Percentiles rank a stretch among this genome's conserved stretches.
Conservation (phyloP, 2,888 invertebrate species). For the Tachina lurida region DNA sequence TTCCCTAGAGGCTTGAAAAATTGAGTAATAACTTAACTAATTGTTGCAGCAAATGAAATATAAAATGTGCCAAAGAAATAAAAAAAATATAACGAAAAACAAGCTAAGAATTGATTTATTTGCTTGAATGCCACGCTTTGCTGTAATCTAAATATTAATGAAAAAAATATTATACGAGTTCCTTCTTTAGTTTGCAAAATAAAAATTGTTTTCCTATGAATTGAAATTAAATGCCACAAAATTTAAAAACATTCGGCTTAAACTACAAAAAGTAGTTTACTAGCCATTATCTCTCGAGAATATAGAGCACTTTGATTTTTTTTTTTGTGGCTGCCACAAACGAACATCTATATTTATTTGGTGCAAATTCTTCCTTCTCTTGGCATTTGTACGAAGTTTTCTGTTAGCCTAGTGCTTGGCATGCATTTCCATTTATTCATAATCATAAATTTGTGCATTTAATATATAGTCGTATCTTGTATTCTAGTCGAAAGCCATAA, state of each 20-base stretch:
- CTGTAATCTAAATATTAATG: slow-evolving; percentile 27
- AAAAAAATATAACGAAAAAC: slow-evolving; percentile 9
- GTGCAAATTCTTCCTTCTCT: background rate
- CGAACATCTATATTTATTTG: slow-evolving; percentile 29
- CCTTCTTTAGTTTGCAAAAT: no score
- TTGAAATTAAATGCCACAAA: no score
- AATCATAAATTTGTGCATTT: no score
- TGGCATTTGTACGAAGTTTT: no score
- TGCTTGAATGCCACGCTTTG: slow-evolving; percentile 66
- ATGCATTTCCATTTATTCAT: no score
- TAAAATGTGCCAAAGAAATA: slow-evolving; percentile 39
- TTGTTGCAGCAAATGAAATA: slow-evolving; percentile 54
- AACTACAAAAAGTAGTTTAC: no score
- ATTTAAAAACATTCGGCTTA: no score
- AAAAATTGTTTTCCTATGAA: no score
- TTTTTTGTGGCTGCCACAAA: background rate
- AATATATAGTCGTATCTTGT: no score
- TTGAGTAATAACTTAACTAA: slow-evolving; percentile 71
- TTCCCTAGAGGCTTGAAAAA: slow-evolving; percentile 64
- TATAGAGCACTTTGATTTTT: background rate
- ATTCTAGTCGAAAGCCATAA: no score
- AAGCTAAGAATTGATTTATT: slow-evolving; percentile 64
- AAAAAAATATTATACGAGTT: slow-evolving; percentile 23
- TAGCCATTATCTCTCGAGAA: no score
- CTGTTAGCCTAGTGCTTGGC: no score